Base-by-base conservation (phyloP, 2,888 invertebrate species). In the Cryptocephalus moraei region DNA sequence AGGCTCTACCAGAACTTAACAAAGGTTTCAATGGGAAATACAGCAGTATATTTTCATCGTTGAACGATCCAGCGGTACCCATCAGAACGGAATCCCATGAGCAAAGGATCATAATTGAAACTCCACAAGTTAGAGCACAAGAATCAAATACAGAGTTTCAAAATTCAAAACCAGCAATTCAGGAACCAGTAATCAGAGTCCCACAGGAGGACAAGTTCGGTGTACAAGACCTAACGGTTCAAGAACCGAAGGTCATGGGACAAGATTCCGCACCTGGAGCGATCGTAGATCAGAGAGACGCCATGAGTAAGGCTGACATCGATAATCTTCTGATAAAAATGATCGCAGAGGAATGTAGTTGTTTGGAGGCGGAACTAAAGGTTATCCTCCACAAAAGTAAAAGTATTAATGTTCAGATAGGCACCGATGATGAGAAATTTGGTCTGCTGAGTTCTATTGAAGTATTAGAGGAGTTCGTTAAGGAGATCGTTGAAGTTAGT, bases 311-410 rank as follows among this genome's bases (percentile, higher is more conserved):
- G 39, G 62, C 58, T 40, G 68, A 68, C 47, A 59, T 61, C 11
- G 59, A 62, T 11, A 53, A 53, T 22, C 64, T 76, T 14, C 66
- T 83, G n/a, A 76, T 74, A 41, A 74, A 77, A 53, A 79, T 83
- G 72, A 76, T 84, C 1, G 64, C 75, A 12, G 78, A 81, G 50
- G 82, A 84, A 68, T 79, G 82, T 1, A 72, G 75, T 34, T 74
- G 76, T 33, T 82, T 88, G 59, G 80, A 82, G 59, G 69, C 72
- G 53, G 86, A 87, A 58, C 59, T 87, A 14, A 75, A 76, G 50
- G 78, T 78, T 49, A 71, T 85, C 52, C 72, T 77, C 53, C 66
- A 73, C 10, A 76, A 78, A 48, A 76, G 79, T 0, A 67, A 67
- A 13, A 70, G 72, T 14, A 64, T 79, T 2, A 74, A 78, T 50